Base-by-base conservation (phyloP, 1,140 invertebrate genomes). In the Drosophila kepulauana region DNA sequence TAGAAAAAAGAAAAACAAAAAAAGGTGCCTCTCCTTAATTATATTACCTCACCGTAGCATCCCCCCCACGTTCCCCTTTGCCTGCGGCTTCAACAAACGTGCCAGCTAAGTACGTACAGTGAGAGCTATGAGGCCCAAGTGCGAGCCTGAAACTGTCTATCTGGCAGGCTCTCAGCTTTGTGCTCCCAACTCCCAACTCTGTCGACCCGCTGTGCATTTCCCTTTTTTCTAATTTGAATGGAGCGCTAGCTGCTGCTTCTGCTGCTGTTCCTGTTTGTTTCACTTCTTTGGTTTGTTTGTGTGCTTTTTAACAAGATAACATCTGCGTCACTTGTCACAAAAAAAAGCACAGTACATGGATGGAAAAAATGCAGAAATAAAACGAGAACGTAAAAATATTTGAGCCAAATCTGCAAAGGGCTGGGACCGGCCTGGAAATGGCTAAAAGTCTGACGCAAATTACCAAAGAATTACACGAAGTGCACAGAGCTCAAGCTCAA, bases 241-340 rank as follows among this genome's bases (percentile, higher is more conserved):
- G 64, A 30, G 63, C 51, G 51, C 28, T 52, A n/a, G 25, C 28
- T 52, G 46, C 13, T 20, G 46, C 3, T 62, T 59, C 52, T 75
- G 73, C 4, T 62, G 68, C 52, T 75, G 73, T 52, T 67, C 54
- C 59, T 61, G 52, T 67, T 78, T 79, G 52, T 64, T 51, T 71
- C 68, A 49, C 51, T 65, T 35, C 72, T 75, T 79, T 58, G 62
- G 76, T 75, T 63, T 75, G 75, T 81, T 81, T 81, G 79, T 79
- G 79, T 75, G 71, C 79, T 71, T 65, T 79, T 81, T 81, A 81
- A 81, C 79, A 79, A 81, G 76, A 81, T 81, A 81, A 75, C 79
- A 81, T 81, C 79, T 81, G 79, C 76, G 72, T 81, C 79, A 78
- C 79, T 81, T 81, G 71, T 75, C 76, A 75, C 68, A 77, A 75